These are phyloP conservation scores for Timema cristinae DNA, from an alignment of 2,888 invertebrate species.

Conservation along the genomic window DNA sequence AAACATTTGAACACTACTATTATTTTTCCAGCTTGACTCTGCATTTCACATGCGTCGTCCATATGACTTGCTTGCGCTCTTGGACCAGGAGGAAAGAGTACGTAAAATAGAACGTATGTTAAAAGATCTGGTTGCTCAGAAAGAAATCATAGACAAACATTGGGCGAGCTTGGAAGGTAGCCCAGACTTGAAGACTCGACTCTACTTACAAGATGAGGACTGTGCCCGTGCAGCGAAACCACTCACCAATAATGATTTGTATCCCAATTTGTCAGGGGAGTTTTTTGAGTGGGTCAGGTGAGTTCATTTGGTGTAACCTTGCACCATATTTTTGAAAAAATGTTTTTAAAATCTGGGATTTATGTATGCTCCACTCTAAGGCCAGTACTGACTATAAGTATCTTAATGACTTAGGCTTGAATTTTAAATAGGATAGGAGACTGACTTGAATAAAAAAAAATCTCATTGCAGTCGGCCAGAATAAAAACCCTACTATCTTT, in stretches of 20 bases:
- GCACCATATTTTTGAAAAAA: too few species aligned
- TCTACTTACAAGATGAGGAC: constrained; percentile 58
- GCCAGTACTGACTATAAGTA: too few species aligned
- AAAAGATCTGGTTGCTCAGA: constrained; percentile 59
- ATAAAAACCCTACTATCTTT: too few species aligned
- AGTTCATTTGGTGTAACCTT: background rate
- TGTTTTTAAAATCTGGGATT: too few species aligned
- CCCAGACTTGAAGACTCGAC: constrained; percentile 56
- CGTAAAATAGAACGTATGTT: constrained; percentile 58
- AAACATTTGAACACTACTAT: constrained; percentile 11
- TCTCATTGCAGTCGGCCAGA: too few species aligned
- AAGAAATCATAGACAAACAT: constrained; percentile 58
- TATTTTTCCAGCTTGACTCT: constrained; percentile 59
- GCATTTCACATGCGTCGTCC: constrained; percentile 68
- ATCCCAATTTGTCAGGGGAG: constrained; percentile 56
- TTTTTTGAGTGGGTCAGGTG: constrained; percentile 50
- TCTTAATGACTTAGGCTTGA: too few species aligned
- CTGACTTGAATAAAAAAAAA: too few species aligned
- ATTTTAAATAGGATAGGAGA: too few species aligned
- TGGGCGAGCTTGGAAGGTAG: constrained; percentile 56
- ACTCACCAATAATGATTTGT: constrained; percentile 64
- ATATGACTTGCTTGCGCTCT: constrained; percentile 67
- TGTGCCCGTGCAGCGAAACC: constrained; percentile 62
- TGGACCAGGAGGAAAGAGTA: constrained; percentile 70
- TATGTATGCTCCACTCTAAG: too few species aligned